Base-by-base conservation (phyloP, 1,140 invertebrate species). In the Pissodes strobi region DNA sequence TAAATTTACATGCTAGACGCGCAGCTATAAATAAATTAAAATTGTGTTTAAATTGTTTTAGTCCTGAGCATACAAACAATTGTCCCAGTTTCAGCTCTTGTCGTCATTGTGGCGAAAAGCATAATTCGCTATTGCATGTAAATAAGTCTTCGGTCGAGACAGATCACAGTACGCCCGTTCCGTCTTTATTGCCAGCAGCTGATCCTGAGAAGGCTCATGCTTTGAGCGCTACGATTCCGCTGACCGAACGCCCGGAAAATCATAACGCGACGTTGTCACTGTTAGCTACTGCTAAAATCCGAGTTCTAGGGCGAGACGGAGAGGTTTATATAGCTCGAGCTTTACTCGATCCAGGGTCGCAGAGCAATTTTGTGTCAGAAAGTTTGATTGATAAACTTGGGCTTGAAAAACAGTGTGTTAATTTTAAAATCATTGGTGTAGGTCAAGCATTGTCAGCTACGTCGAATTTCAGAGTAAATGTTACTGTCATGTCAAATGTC, bases 301-400 rank as follows among this genome's bases (percentile, higher is more conserved):
- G 19, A 13, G 23, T 52, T 52, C 30, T 52, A 12, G 48, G 17
- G 27, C 3, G 5, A 1, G 1, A 52, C 10, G 48, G 48, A 27
- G 15, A 2, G 2, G 8, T 15, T 9, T 52, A 15, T 30, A 19
- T 52, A 1, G 48, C 27, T 8, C 2, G 48, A 30, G 48, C 23
- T 10, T 18, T 52, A 34, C 15, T 52, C 13, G 48, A 52, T 52
- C 27, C 48, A 8, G 48, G 48, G 22, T 52, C 48, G 5, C 27
- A 34, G 21, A 34, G 48, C 15, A 52, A 52, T 52, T 52, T 52
- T 17, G 30, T 52, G n/a, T 15, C 48, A 5, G 48, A 52, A 52
- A 52, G 22, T 34, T 30, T 52, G 48, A 23, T 27, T 12, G 15
- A 30, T n/a, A 52, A 30, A 15, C 23, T 52, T 6, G 48, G 48